Evolutionary conservation across 2,113 vertebrate genomes (phyloP), one percentile per base, ranked within the genome.

Genomic region (Nerophis lumbriciformis): DNA sequence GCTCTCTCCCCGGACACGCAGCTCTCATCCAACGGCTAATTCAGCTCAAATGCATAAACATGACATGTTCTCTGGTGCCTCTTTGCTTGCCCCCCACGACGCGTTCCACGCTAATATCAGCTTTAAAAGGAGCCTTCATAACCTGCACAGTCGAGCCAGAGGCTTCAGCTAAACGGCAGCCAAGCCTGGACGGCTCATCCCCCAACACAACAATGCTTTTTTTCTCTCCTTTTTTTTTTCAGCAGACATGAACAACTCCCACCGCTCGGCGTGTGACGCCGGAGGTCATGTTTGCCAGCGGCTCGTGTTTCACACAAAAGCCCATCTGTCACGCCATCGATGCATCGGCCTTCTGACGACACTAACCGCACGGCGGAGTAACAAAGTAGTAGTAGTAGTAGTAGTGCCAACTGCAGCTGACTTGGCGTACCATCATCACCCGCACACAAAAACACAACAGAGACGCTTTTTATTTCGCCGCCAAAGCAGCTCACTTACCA

Each of bases 141-240:
- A 59, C 61, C 35, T 57, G 14, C 14, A 42, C n/a, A 77, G 63
- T 51, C 72, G 70, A 80, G 54, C 74, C 61, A 61, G 28, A 63
- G 73, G 45, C 37, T 39, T 42, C 16, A 44, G 53, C 71, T 37
- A 48, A 53, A 21, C 9, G n/a, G 61, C 71, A 72, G 69, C 63
- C 42, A 38, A 65, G 54, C 48, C 50, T 49, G 62, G 51, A 72
- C 59, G 83, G 70, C 79, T 80, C 85, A 82, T 84, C 90, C 88
- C 85, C 87, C 87, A 87, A 88, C 89, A 88, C 79, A 90, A 91
- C 88, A 91, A 91, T 90, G 89, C 88, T 80, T 79, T 65, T 45
- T 79, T 65, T 85, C 19, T 19, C 19, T 28, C 4, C 3, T 88
- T 80, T 79, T 65, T 85, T 45, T 79, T 65, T 85, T 57, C 65